These are phyloP conservation scores for Venustoraphidia nigricollis DNA, from an alignment of 2,888 invertebrate species.

Conservation along the genomic window DNA sequence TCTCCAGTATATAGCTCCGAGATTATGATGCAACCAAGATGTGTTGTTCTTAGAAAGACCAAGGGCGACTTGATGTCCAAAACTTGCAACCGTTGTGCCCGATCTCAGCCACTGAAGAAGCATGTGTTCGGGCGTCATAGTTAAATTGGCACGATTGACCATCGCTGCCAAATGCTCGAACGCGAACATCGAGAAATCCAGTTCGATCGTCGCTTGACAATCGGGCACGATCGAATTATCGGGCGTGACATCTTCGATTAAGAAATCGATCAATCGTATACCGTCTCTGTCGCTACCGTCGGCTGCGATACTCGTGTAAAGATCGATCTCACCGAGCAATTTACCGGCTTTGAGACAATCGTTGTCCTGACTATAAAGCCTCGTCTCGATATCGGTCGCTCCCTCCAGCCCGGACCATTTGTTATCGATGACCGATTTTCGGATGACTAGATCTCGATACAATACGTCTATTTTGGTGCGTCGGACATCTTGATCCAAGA, in stretches of 20 bases:
- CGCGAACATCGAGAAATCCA: slow-evolving; percentile 44
- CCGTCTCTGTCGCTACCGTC: slow-evolving; percentile 38
- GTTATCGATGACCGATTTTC: slow-evolving; percentile 46
- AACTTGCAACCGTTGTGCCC: slow-evolving; percentile 25
- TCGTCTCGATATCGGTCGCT: slow-evolving; percentile 42
- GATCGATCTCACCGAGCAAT: slow-evolving; percentile 47
- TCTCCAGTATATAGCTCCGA: slow-evolving; percentile 68
- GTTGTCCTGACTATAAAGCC: slow-evolving; percentile 40
- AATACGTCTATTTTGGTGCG: slow-evolving; percentile 41
- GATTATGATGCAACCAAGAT: slow-evolving; percentile 66
- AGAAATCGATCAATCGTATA: slow-evolving; percentile 22
- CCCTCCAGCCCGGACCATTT: slow-evolving; percentile 39
- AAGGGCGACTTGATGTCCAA: slow-evolving; percentile 47
- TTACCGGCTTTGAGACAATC: slow-evolving; percentile 50
- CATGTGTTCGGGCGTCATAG: slow-evolving; percentile 33
- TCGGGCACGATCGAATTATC: slow-evolving; percentile 17
- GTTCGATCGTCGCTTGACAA: slow-evolving; percentile 18
- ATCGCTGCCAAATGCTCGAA: slow-evolving; percentile 48
- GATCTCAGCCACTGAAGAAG: slow-evolving; percentile 28
- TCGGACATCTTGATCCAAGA: slow-evolving; percentile 60
- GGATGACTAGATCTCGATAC: slow-evolving; percentile 43
- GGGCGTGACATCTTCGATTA: slow-evolving; percentile 15
- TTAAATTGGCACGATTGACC: slow-evolving; percentile 32
- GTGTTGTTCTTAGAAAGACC: slow-evolving; percentile 48
- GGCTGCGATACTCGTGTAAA: slow-evolving; percentile 43